Evolutionary conservation across 1,140 invertebrate genomes (phyloP).

Genomic region (Drosophila varians): DNA sequence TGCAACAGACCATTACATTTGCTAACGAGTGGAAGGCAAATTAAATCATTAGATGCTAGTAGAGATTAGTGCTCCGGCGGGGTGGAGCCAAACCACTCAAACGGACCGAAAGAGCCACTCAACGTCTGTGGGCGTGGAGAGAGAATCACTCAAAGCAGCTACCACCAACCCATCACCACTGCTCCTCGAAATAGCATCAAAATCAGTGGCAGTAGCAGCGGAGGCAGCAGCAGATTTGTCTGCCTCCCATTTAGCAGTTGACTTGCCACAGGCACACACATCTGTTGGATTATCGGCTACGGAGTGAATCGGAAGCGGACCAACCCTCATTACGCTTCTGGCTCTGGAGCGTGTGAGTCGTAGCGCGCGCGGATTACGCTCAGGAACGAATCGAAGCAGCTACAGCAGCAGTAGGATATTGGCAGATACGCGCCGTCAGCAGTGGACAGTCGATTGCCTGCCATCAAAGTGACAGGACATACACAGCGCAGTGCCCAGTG

Average conservation of each 20-base stretch:
- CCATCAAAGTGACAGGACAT: constrained; percentile 75
- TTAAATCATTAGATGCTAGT: constrained; percentile 83
- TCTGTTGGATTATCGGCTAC: constrained; percentile 55
- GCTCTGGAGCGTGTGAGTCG: constrained; percentile 55
- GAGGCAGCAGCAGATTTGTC: constrained; percentile 56
- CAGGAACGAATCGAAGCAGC: constrained; percentile 53
- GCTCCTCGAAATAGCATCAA: background rate
- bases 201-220: constrained; percentile 1
- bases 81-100: constrained; percentile 69
- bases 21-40: constrained; percentile 83
- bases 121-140: constrained; percentile 49
- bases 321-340: constrained; percentile 69
- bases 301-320: constrained; percentile 13
- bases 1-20: constrained; percentile 82
- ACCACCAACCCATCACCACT: constrained; percentile 26
- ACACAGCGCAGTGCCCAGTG: constrained; percentile 49
- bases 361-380: constrained; percentile 73
- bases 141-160: constrained; percentile 50
- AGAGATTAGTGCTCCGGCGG: constrained; percentile 55
- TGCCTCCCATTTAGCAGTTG: constrained; percentile 72
- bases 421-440: constrained; percentile 53
- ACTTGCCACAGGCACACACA: constrained; percentile 69
- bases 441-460: constrained; percentile 82
- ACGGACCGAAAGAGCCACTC: constrained; percentile 17
- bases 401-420: constrained; percentile 42